Conservation (phyloP, 2,797 vertebrate genomes). For the Bovichtus variegatus region DNA sequence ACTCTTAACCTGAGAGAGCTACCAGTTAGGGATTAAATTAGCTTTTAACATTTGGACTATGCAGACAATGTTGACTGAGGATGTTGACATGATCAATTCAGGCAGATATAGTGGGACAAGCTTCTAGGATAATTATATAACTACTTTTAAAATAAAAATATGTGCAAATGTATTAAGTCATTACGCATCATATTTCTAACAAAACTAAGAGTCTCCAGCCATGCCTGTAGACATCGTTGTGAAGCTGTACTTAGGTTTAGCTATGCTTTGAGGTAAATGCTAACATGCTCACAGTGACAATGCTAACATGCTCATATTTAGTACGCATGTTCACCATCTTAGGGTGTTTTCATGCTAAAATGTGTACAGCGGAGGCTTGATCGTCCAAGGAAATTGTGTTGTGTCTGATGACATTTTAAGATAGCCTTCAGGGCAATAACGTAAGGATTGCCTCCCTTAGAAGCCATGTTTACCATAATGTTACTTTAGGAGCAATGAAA, state of each 20-base stretch:
- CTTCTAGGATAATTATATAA: background rate
- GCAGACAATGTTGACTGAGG: conserved; percentile 38
- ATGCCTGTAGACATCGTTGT: background rate
- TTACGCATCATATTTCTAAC: background rate
- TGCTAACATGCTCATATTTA: background rate
- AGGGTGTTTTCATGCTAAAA: background rate
- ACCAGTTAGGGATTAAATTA: conserved; percentile 53
- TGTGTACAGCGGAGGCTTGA: too few species aligned
- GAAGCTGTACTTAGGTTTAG: background rate
- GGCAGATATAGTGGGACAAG: background rate
- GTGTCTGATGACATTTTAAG: background rate
- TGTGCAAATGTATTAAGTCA: background rate
- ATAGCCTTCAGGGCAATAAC: too few species aligned
- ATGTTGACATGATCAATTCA: conserved; percentile 1
- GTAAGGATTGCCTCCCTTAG: too few species aligned
- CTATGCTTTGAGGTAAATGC: background rate
- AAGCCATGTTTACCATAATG: too few species aligned
- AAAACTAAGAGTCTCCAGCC: background rate
- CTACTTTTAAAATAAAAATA: background rate
- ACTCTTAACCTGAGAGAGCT: conserved; percentile 47
- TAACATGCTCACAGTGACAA: background rate
- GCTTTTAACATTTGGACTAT: conserved; percentile 61
- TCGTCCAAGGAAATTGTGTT: background rate
- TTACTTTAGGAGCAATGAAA: too few species aligned
- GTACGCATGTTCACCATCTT: background rate